Evolutionary conservation across 2,113 vertebrate species (phyloP).

Genomic region (Onychostoma macrolepis): DNA sequence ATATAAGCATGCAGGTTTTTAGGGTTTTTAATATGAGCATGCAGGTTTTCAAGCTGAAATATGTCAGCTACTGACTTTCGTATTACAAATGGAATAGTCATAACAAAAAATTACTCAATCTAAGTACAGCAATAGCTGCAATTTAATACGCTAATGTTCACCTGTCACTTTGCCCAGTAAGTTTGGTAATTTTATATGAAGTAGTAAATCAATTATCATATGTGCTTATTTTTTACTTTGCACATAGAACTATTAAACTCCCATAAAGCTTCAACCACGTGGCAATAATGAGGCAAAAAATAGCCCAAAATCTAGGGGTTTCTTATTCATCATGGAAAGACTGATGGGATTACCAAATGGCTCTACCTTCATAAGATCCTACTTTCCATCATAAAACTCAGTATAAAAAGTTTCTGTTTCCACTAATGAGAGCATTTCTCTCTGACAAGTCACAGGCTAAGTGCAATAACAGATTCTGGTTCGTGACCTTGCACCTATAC

Average conservation of each 20-base stretch:
- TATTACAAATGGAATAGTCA: neutral
- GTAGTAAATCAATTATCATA: constrained; percentile 2
- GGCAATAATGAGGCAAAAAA: constrained; percentile 18
- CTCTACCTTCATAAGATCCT: constrained; percentile 10
- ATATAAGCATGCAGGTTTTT: neutral
- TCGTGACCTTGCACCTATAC: neutral
- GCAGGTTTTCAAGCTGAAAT: neutral
- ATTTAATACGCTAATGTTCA: neutral
- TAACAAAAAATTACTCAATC: neutral
- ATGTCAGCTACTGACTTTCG: neutral
- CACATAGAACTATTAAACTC: constrained; percentile 1
- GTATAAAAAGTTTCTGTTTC: constrained; percentile 23
- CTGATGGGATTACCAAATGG: constrained; percentile 9
- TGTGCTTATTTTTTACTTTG: neutral
- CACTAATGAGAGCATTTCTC: neutral
- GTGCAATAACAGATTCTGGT: constrained; percentile 24
- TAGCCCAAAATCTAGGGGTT: neutral
- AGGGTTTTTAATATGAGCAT: neutral
- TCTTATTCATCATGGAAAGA: neutral
- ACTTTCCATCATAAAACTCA: constrained; percentile 34
- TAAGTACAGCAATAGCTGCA: neutral
- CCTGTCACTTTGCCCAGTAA: neutral
- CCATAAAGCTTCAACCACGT: neutral
- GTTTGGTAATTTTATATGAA: neutral
- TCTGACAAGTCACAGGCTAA: constrained; percentile 12